These are phyloP conservation scores for Melolontha melolontha DNA, from an alignment of 2,888 invertebrate genomes.

Conservation along the genomic window DNA sequence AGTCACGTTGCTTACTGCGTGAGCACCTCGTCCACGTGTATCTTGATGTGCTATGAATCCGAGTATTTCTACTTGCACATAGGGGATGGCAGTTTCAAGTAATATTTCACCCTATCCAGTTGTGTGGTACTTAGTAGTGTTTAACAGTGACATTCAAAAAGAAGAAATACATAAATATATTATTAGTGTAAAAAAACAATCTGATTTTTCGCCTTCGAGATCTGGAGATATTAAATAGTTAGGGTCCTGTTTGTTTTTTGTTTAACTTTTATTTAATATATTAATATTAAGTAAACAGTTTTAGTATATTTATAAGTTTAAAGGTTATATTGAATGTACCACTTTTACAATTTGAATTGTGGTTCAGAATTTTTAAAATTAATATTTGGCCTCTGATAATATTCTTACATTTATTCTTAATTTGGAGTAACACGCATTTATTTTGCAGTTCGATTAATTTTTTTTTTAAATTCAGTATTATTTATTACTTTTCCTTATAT, in stretches of 20 bases:
- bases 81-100: constrained; percentile 55
- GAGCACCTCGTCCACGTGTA: constrained; percentile 64
- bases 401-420: too few relatives aligned
- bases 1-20: constrained; percentile 62
- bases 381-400: too few relatives aligned
- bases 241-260: constrained; percentile 6
- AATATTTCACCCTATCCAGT: constrained; percentile 65
- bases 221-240: constrained; percentile 22
- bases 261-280: neutral
- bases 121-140: constrained; percentile 45
- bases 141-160: constrained; percentile 1
- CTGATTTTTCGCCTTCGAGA: neutral
- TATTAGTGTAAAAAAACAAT: neutral
- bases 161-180: neutral
- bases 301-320: too few relatives aligned
- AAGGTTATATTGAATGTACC: too few relatives aligned
- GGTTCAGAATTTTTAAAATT: too few relatives aligned
- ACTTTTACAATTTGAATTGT: too few relatives aligned
- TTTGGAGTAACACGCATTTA: too few relatives aligned
- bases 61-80: constrained; percentile 59
- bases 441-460: too few relatives aligned
- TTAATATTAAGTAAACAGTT: too few relatives aligned
- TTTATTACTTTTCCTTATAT: too few relatives aligned
- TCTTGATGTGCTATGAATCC: constrained; percentile 65
- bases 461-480: too few relatives aligned